Conservation (phyloP, 2,888 invertebrate genomes). For the Melieria omissa region DNA sequence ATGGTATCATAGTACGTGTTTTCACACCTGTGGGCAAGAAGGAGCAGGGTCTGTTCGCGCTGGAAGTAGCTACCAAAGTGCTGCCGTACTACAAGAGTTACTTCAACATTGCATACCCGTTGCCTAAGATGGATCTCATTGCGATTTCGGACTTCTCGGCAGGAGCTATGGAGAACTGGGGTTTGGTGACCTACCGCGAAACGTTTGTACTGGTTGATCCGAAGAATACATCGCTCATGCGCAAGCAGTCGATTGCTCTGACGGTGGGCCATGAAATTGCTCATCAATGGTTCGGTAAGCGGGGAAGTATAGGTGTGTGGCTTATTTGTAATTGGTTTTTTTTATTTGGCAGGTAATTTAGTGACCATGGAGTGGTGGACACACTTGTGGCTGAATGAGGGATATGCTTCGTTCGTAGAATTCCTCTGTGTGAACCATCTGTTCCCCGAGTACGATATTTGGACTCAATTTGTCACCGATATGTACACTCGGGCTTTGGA, state of each 20-base stretch:
- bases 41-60: constrained; percentile 90
- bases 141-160: constrained; percentile 96
- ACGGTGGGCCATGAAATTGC: constrained; percentile 94
- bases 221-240: constrained; percentile 85
- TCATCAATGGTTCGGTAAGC: constrained; percentile 94
- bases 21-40: constrained; percentile 91
- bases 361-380: constrained; percentile 99
- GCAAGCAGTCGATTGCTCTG: constrained; percentile 87
- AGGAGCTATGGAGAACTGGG: constrained; percentile 99
- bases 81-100: constrained; percentile 95
- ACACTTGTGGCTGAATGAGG: constrained; percentile 95
- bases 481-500: constrained; percentile 86
- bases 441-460: constrained; percentile 96
- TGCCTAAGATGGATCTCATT: constrained; percentile 96
- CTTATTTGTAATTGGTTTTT: background rate
- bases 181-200: constrained; percentile 91
- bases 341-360: constrained; percentile 73
- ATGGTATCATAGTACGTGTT: constrained; percentile 84
- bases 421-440: constrained; percentile 91
- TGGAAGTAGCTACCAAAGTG: constrained; percentile 91
- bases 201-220: constrained; percentile 91
- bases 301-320: background rate
- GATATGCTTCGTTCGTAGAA: constrained; percentile 95
- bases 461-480: constrained; percentile 95
- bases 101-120: constrained; percentile 92